These are phyloP conservation scores for Setipinna tenuifilis DNA, from an alignment of 2,797 vertebrate species.

Conservation along the genomic window DNA sequence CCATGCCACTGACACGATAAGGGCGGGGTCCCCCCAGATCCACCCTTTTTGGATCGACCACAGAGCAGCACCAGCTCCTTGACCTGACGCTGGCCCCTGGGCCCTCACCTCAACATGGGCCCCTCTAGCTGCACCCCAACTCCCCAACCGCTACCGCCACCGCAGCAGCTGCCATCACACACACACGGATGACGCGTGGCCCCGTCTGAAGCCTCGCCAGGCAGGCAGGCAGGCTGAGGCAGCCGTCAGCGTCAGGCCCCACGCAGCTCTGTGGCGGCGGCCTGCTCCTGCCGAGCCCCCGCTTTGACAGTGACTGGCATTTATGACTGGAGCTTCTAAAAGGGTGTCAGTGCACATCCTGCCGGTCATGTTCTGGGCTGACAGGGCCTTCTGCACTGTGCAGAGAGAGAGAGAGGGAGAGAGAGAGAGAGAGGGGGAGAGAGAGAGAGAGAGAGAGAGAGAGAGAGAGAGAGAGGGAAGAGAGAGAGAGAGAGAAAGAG, in stretches of 20 bases:
- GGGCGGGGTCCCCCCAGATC: neutral
- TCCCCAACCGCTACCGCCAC: neutral
- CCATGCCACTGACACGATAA: neutral
- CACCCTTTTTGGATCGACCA: neutral
- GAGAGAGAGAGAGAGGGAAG: slow-evolving; percentile 19
- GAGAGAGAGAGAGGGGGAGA: too few relatives aligned
- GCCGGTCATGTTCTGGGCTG: slow-evolving; percentile 43
- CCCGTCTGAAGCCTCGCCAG: neutral
- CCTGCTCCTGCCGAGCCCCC: neutral
- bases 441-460: neutral
- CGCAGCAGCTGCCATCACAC: neutral
- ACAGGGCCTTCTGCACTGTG: slow-evolving; percentile 43
- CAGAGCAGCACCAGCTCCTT: neutral
- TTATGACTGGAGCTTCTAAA: slow-evolving; percentile 63
- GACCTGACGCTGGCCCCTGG: neutral
- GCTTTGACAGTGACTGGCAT: slow-evolving; percentile 62
- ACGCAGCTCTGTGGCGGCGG: slow-evolving; percentile 37
- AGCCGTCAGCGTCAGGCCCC: slow-evolving; percentile 50
- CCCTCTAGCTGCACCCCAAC: neutral
- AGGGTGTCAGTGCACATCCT: slow-evolving; percentile 58
- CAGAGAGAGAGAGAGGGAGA: too few relatives aligned
- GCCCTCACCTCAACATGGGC: neutral
- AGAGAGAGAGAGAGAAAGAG: too few relatives aligned
- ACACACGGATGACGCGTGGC: neutral
- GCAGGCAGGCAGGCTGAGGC: slow-evolving; percentile 38